Base-by-base conservation (phyloP, 1,140 invertebrate species). In the Philotrypesis tridentata region DNA sequence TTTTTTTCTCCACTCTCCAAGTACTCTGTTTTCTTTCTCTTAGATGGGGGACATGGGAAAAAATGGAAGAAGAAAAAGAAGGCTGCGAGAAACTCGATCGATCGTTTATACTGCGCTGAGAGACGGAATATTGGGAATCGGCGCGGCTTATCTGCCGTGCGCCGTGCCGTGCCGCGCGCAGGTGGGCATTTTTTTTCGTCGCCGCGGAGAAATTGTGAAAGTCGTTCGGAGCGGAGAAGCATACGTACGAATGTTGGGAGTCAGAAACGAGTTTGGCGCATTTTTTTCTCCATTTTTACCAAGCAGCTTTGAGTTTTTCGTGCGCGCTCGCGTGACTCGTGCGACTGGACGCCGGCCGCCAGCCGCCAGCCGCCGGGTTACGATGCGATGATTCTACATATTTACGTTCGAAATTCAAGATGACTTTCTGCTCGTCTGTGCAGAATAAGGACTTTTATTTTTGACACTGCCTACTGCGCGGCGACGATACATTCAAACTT, bases 151-250 rank as follows among this genome's bases (percentile, higher is more conserved):
- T 55, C 48, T 55, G 4, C 9, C 9, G 3, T 9, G 3, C 33
- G 3, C 33, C 9, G 3, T 9, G 3, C 33, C 9, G 4, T 37
- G 4, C 9, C 48, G 14, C 43, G n/a, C 1, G 27, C 27, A 11
- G 40, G 33, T 8, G 72, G 48, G 70, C 7, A 60, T n/a, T 74
- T 80, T 75, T 80, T 55, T 80, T 55, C 37, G 48, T 31, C n/a
- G 70, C 23, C 23, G 70, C 33, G 67, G 80, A 77, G 80, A 82
- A 82, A 82, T 77, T 82, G 80, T 82, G 80, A 82, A 82, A 82
- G 80, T 77, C 48, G 43, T 73, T 12, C 29, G 65, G 3, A 43
- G 17, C 33, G 7, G 21, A 3, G 21, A 23, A 21, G 48, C 31
- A 71, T 55, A 63, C 60, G 40, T 80, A 23, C 78, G 55, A 55